Percentiles rank a stretch among this genome's conserved stretches.
Evolutionary conservation across 2,888 invertebrate species (phyloP).

Genomic region (Tuta absoluta): DNA sequence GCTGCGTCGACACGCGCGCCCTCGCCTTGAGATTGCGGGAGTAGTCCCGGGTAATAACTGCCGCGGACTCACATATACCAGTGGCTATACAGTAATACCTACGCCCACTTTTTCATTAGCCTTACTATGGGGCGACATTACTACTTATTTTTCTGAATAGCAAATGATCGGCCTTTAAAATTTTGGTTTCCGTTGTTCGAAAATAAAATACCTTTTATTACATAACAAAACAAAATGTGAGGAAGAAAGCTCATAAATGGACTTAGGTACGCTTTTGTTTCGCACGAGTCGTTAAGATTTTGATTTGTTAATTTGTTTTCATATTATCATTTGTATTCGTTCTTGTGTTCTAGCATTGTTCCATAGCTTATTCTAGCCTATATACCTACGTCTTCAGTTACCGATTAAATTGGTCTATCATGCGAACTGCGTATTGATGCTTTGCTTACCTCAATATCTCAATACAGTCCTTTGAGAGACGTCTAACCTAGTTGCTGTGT

Average conservation of each 20-base stretch:
- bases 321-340: no score
- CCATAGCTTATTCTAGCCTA: neutral
- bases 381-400: neutral
- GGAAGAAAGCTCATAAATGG: no score
- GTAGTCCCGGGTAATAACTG: slow-evolving; percentile 52
- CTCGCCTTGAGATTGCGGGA: slow-evolving; percentile 57
- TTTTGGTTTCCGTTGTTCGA: no score
- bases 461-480: slow-evolving; percentile 19
- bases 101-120: neutral
- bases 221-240: no score
- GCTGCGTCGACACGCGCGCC: slow-evolving; percentile 67
- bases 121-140: no score
- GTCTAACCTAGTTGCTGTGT: slow-evolving; percentile 14
- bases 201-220: no score
- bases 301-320: no score
- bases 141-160: no score
- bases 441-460: slow-evolving; percentile 13
- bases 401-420: neutral
- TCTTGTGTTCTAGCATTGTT: no score
- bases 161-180: no score
- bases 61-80: slow-evolving; percentile 33
- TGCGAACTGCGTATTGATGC: neutral
- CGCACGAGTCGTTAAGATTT: no score
- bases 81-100: neutral
- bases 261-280: no score